These are phyloP conservation scores for Didymodactylos carnosus DNA, from an alignment of 2,888 invertebrate genomes.

Conservation along the genomic window DNA sequence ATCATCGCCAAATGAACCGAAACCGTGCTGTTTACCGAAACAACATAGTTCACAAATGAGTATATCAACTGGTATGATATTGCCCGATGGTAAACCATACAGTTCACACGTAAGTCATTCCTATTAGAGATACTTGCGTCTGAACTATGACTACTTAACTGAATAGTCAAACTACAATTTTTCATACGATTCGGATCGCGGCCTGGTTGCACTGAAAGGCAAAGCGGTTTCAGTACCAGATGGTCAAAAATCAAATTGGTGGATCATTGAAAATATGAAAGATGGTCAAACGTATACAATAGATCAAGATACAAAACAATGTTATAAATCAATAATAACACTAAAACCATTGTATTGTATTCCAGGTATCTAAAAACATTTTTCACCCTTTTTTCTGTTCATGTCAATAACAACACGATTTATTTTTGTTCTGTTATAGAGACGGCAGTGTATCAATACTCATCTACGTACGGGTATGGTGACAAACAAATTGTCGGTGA, in stretches of 20 bases:
- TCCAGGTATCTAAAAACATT: background rate
- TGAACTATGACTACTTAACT: background rate
- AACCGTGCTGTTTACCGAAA: background rate
- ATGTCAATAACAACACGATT: background rate
- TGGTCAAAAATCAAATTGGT: background rate
- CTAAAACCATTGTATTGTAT: background rate
- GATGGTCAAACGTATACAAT: background rate
- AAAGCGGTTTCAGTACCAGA: background rate
- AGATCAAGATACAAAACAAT: background rate
- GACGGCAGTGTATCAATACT: background rate
- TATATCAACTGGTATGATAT: background rate
- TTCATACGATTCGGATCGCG: background rate
- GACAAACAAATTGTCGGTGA: background rate
- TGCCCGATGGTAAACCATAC: background rate
- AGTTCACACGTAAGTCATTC: background rate
- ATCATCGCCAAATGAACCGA: background rate
- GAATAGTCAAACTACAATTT: background rate
- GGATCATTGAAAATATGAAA: background rate
- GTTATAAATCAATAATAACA: background rate
- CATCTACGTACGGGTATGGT: background rate
- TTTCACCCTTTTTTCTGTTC: background rate
- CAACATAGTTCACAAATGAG: background rate
- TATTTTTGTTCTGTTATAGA: background rate
- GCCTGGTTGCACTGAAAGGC: background rate
- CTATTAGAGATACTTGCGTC: background rate